These are phyloP conservation scores for Amphimallon solstitiale DNA, from an alignment of 2,888 invertebrate species.

Conservation along the genomic window DNA sequence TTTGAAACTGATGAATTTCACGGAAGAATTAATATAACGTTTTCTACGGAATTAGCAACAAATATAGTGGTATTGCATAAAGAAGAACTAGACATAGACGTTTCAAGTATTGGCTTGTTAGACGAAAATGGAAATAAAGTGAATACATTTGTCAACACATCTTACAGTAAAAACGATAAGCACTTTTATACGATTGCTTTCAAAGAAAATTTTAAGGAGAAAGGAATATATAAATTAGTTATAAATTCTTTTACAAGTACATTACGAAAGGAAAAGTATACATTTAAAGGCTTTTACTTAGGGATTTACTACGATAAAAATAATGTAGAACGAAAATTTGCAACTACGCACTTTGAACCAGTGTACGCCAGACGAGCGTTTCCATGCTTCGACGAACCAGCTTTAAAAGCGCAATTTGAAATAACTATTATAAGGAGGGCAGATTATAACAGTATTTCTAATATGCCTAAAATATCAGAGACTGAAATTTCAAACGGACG, in stretches of 20 bases:
- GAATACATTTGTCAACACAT: neutral
- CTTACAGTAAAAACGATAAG: conserved; percentile 1
- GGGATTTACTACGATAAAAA: conserved; percentile 22
- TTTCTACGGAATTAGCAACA: neutral
- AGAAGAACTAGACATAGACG: conserved; percentile 4
- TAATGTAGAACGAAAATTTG: too few species aligned
- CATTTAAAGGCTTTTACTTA: conserved; percentile 34
- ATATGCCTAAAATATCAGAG: neutral
- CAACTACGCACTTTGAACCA: conserved; percentile 48
- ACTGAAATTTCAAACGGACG: neutral
- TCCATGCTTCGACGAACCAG: conserved; percentile 78
- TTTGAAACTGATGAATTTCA: conserved; percentile 18
- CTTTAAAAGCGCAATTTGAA: conserved; percentile 51
- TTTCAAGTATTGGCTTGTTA: neutral
- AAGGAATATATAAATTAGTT: neutral
- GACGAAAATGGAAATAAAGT: neutral
- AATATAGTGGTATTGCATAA: conserved; percentile 18
- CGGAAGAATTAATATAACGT: conserved; percentile 4
- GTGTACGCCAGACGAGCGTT: conserved; percentile 68
- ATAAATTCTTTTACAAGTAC: conserved; percentile 16
- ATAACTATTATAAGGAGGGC: conserved; percentile 20
- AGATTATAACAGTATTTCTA: conserved; percentile 23
- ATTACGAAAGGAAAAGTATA: conserved; percentile 8
- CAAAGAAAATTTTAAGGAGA: neutral
- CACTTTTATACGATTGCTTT: conserved; percentile 2